Conservation (phyloP, 2,888 invertebrate genomes). For the Microctonus brassicae region DNA sequence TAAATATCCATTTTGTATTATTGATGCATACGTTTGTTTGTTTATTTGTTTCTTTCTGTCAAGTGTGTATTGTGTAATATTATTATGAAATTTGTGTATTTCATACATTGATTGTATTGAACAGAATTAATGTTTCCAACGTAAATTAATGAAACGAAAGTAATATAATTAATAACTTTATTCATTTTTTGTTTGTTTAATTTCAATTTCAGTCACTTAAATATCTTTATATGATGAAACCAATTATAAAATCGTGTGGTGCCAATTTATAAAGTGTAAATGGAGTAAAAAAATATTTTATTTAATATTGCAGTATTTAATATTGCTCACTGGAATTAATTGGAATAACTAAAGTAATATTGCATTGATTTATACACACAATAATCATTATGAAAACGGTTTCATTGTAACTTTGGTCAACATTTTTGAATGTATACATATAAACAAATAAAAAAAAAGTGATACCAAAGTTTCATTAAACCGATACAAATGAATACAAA, state of each 20-base stretch:
- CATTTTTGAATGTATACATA: constrained; percentile 17
- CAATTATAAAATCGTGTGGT: not conserved
- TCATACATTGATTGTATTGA: not conserved
- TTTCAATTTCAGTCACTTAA: not conserved
- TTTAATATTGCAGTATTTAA: constrained; percentile 27
- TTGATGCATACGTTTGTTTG: not conserved
- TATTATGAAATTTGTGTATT: not conserved
- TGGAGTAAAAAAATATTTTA: constrained; percentile 11
- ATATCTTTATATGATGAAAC: not conserved
- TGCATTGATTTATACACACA: constrained; percentile 24
- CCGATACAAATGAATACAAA: constrained; percentile 42
- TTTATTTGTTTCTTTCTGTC: too few relatives aligned
- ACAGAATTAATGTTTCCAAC: not conserved
- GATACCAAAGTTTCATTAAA: constrained; percentile 48
- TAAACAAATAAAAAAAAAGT: constrained; percentile 29
- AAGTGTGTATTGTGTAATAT: not conserved
- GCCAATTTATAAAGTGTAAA: constrained; percentile 6
- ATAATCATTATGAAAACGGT: constrained; percentile 24
- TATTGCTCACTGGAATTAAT: constrained; percentile 30
- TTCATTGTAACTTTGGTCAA: constrained; percentile 39
- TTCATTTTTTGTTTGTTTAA: not conserved
- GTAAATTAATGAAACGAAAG: not conserved
- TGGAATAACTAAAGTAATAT: constrained; percentile 16
- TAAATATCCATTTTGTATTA: not conserved
- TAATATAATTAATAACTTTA: not conserved